Percentiles rank a stretch among this genome's conserved stretches.
phyloP scores from a whole-genome alignment of 1,140 invertebrate species.

The Hesperophylax magnus region DNA sequence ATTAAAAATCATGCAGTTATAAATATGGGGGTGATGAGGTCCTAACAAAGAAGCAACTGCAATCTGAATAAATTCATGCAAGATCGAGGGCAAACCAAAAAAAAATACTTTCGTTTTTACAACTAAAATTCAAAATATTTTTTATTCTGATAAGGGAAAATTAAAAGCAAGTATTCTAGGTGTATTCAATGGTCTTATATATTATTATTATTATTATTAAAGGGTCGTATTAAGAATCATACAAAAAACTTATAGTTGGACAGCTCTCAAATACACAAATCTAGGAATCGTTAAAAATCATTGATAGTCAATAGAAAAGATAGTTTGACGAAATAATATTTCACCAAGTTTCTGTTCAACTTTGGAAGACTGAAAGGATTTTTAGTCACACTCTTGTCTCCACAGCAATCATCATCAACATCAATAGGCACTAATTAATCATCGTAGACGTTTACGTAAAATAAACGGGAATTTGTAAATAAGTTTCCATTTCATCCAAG shows the following conservation, averaged over 20 bases:
- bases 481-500: slow-evolving; percentile 1
- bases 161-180: neutral
- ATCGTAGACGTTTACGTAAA: neutral
- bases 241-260: neutral
- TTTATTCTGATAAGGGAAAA: slow-evolving; percentile 19
- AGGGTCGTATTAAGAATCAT: neutral
- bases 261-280: neutral
- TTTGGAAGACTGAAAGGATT: slow-evolving; percentile 27
- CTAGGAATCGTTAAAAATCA: neutral
- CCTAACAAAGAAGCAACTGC: neutral
- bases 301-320: neutral
- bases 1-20: too few species aligned
- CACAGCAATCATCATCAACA: neutral
- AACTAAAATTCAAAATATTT: slow-evolving; percentile 19
- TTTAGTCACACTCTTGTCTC: neutral
- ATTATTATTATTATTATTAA: neutral
- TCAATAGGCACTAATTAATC: slow-evolving; percentile 19
- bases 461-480: slow-evolving; percentile 20
- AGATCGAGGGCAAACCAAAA: neutral
- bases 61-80: slow-evolving; percentile 5
- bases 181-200: too few species aligned
- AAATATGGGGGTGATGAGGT: neutral
- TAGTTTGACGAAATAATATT: neutral
- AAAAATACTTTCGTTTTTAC: neutral
- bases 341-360: neutral